These are phyloP conservation scores for Ommatoiulus sabulosus DNA, from an alignment of 2,888 invertebrate genomes.

Conservation along the genomic window DNA sequence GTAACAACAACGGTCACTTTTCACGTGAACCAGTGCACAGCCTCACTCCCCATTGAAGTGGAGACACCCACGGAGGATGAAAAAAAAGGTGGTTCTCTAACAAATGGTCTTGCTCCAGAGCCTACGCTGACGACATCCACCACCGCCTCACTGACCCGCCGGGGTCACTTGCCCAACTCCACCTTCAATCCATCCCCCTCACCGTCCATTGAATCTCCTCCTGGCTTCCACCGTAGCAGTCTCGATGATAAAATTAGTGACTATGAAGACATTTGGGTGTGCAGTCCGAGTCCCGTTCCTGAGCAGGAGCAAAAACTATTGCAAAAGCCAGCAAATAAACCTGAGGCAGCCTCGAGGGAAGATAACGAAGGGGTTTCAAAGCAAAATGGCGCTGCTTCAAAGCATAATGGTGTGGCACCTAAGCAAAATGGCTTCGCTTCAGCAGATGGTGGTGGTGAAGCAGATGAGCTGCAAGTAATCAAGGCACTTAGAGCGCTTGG, in stretches of 20 bases:
- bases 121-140: constrained; percentile 44
- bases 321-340: constrained; percentile 62
- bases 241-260: constrained; percentile 93
- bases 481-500: constrained; percentile 44
- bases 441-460: background rate
- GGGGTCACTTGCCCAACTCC: constrained; percentile 20
- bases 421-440: background rate
- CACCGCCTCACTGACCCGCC: constrained; percentile 36
- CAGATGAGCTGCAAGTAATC: constrained; percentile 49
- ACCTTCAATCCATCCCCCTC: background rate
- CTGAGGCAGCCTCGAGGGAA: constrained; percentile 37
- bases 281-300: constrained; percentile 65
- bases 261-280: constrained; percentile 94
- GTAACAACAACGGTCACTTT: constrained; percentile 59
- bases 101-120: background rate
- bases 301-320: constrained; percentile 59
- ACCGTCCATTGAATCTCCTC: constrained; percentile 77
- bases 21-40: constrained; percentile 57
- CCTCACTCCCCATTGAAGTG: constrained; percentile 12
- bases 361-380: background rate
- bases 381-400: background rate
- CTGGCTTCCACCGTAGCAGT: constrained; percentile 78
- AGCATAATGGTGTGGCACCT: background rate
- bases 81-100: background rate
- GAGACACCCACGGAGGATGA: background rate